phyloP scores from a whole-genome alignment of 2,888 invertebrate genomes.

The Megamerina dolium region DNA sequence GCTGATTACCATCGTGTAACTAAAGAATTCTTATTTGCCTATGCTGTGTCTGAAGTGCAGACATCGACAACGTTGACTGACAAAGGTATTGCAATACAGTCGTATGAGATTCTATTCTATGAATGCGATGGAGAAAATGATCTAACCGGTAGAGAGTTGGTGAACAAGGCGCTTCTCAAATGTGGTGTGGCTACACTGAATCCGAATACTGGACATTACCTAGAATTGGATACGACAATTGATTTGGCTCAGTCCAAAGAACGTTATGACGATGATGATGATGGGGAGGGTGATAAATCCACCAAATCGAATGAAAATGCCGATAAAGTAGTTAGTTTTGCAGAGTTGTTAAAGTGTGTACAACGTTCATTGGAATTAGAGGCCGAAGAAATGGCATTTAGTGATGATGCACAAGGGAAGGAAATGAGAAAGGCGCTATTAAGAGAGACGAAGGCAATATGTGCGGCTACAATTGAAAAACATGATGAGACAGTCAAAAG shows the following conservation, averaged over 20 bases:
- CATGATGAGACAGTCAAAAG: too few relatives aligned
- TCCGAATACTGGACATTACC: conserved; percentile 20
- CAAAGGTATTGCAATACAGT: conserved; percentile 19
- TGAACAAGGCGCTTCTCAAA: conserved; percentile 25
- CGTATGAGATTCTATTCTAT: conserved; percentile 23
- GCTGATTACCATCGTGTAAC: too few relatives aligned
- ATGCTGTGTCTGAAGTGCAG: conserved; percentile 16
- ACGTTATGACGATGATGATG: conserved; percentile 9
- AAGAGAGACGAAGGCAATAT: conserved; percentile 8
- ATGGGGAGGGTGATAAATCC: too few relatives aligned
- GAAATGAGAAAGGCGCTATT: conserved; percentile 1
- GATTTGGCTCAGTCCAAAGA: conserved; percentile 3
- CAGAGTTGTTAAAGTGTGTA: conserved; percentile 18
- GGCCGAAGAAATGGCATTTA: conserved; percentile 8
- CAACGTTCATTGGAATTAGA: conserved; percentile 16
- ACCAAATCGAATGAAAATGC: too few relatives aligned
- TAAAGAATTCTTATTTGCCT: conserved; percentile 23
- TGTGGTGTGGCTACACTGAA: conserved; percentile 22
- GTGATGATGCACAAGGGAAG: conserved; percentile 6
- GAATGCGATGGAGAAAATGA: conserved; percentile 22
- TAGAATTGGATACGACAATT: conserved; percentile 20
- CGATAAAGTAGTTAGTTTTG: conserved; percentile 12
- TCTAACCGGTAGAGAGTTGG: conserved; percentile 14
- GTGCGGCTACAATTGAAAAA: conserved; percentile 1
- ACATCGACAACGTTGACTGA: background rate